Base-by-base conservation (phyloP, 2,797 vertebrate genomes). In the Hylomyscus alleni region DNA sequence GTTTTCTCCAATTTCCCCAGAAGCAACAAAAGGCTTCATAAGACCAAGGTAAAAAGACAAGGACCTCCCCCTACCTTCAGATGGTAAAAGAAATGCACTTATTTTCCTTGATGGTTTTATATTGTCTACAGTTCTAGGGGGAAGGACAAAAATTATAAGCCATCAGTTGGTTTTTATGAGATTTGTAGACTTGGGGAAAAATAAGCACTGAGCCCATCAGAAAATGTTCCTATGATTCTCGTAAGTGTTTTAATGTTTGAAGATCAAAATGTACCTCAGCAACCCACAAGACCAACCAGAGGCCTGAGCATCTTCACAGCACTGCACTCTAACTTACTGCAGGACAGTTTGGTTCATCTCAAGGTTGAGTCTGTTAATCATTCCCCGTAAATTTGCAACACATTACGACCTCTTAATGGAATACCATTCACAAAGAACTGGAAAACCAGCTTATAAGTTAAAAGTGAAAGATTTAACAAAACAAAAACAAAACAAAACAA, bases 401-500 rank as follows among this genome's bases (percentile, higher is more conserved):
- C 50, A 95, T 98, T 97, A 97, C 97, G 96, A 98, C 98, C 96
- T 83, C 97, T 98, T 98, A 98, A 98, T 97, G 98, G 97, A 98
- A 98, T 98, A 98, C 95, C 98, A 98, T 98, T 98, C 98, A 98
- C 98, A 97, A 98, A 98, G 98, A 98, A 98, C 98, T 98, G 97
- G 97, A 98, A 97, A 98, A 97, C 97, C 98, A 98, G 98, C 97
- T 98, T 98, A 98, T 98, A 98, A 98, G 98, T 98, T 97, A 98
- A 98, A 86, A 99, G 98, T 98, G 98, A 98, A 98, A 98, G 98
- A 98, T 98, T 98, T 97, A 98, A 98, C 98, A 98, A 97, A 98
- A 98, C 98, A 98, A 98, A 98, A 98, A 97, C 93, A 97, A 97
- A 98, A 98, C 97, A 98, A 98, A 98, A 96, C 93, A 72, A 72